These are phyloP conservation scores for Drosophila birchii DNA, from an alignment of 2,888 invertebrate genomes.

Conservation along the genomic window DNA sequence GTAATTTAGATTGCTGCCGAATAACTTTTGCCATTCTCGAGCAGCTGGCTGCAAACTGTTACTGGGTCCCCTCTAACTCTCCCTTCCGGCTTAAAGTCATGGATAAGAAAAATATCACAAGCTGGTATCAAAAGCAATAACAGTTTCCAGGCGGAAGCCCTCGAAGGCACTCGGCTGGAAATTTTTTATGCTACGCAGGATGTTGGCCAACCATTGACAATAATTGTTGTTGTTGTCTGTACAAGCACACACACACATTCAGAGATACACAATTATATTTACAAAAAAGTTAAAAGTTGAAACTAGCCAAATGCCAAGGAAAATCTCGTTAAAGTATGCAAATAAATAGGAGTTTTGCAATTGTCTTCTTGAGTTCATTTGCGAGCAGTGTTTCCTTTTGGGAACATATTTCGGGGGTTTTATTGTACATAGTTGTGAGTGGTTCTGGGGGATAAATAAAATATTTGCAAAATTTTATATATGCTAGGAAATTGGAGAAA, in stretches of 20 bases:
- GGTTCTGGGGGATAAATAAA: not conserved
- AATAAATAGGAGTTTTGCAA: constrained; percentile 41
- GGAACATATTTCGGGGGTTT: constrained; percentile 12
- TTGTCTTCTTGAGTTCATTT: constrained; percentile 17
- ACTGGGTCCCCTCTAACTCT: not conserved
- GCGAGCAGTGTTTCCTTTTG: constrained; percentile 10
- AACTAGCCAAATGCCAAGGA: constrained; percentile 30
- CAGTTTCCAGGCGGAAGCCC: constrained; percentile 35
- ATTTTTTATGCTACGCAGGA: constrained; percentile 47
- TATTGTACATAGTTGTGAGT: constrained; percentile 6
- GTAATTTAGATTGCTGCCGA: constrained; percentile 67
- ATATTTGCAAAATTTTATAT: not conserved
- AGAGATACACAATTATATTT: constrained; percentile 7
- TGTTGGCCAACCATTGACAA: constrained; percentile 57
- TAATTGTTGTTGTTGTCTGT: constrained; percentile 62
- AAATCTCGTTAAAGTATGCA: constrained; percentile 50
- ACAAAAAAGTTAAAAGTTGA: constrained; percentile 22
- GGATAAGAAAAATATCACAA: constrained; percentile 54
- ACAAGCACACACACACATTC: constrained; percentile 17
- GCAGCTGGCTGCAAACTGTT: constrained; percentile 55
- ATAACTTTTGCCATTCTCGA: constrained; percentile 48
- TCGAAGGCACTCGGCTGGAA: constrained; percentile 55
- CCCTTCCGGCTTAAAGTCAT: constrained; percentile 36
- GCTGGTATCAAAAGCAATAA: constrained; percentile 57
- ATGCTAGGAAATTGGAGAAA: not conserved